phyloP scores from a whole-genome alignment of 2,888 invertebrate species.

The Caenorhabditis sp. region DNA sequence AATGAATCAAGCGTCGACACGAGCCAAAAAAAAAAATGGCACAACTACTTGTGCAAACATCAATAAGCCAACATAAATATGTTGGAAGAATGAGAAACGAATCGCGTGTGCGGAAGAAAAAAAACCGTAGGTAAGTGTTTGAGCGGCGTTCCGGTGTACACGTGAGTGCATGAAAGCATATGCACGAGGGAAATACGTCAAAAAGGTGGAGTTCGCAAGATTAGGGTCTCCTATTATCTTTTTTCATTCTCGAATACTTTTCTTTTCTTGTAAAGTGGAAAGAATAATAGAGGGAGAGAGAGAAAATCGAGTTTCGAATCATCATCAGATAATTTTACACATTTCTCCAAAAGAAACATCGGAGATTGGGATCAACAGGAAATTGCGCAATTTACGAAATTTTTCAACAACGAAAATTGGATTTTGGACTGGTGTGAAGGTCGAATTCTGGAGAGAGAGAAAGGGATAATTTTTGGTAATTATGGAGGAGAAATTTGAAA shows the following conservation, averaged over 20 bases:
- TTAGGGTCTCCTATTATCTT: background rate
- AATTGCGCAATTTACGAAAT: slow-evolving; percentile 7
- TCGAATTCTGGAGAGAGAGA: background rate
- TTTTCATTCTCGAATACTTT: background rate
- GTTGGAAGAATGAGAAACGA: background rate
- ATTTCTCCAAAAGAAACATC: slow-evolving; percentile 3
- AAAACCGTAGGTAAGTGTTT: slow-evolving; percentile 8
- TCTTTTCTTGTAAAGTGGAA: background rate
- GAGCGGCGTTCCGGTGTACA: background rate
- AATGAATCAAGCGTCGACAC: no score
- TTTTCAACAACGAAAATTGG: background rate
- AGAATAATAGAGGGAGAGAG: background rate
- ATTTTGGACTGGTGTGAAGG: background rate
- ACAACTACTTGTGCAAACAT: no score
- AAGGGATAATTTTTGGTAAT: background rate
- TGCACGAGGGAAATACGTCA: background rate
- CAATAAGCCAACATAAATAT: no score
- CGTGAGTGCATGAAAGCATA: background rate
- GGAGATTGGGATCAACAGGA: slow-evolving; percentile 4
- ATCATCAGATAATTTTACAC: slow-evolving; percentile 4
- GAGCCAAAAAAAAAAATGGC: no score
- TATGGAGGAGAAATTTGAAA: no score
- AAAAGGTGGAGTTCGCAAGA: background rate
- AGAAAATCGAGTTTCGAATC: no score
- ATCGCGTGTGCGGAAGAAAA: no score